Evolutionary conservation across 2,888 invertebrate species (phyloP).

Genomic region (Notocelia uddmanniana): DNA sequence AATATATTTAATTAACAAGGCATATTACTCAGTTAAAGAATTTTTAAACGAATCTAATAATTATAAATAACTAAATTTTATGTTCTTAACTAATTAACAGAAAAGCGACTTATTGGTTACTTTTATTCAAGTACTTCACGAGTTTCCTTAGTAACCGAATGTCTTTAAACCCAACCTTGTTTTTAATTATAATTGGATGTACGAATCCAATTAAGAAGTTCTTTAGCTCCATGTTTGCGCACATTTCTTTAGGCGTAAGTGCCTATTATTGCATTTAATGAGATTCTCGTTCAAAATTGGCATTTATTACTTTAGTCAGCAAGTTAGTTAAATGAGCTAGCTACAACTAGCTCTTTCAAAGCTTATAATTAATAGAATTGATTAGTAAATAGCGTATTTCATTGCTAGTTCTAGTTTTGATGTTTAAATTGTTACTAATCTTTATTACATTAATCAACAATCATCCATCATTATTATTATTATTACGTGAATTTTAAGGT

Average conservation of each 20-base stretch:
- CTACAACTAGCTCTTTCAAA: not conserved
- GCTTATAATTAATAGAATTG: not conserved
- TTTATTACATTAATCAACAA: no score
- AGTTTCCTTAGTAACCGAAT: conserved; percentile 17
- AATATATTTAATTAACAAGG: no score
- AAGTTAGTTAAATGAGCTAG: conserved; percentile 12
- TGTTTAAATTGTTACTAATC: no score
- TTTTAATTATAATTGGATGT: conserved; percentile 32
- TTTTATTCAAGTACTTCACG: not conserved
- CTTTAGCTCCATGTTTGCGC: conserved; percentile 25
- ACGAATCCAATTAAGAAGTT: conserved; percentile 36
- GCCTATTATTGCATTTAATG: conserved; percentile 29
- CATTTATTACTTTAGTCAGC: not conserved
- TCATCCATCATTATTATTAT: no score
- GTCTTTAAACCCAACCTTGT: conserved; percentile 22
- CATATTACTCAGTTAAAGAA: no score
- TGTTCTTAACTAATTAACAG: no score
- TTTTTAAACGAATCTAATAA: no score
- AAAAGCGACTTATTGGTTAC: not conserved
- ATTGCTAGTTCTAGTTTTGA: no score
- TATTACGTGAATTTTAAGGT: no score
- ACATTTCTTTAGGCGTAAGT: conserved; percentile 25
- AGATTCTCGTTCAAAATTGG: conserved; percentile 16
- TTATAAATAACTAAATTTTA: no score
- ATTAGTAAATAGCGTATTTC: not conserved